phyloP scores from a whole-genome alignment of 2,888 invertebrate species.

The Rhagonycha lutea region DNA sequence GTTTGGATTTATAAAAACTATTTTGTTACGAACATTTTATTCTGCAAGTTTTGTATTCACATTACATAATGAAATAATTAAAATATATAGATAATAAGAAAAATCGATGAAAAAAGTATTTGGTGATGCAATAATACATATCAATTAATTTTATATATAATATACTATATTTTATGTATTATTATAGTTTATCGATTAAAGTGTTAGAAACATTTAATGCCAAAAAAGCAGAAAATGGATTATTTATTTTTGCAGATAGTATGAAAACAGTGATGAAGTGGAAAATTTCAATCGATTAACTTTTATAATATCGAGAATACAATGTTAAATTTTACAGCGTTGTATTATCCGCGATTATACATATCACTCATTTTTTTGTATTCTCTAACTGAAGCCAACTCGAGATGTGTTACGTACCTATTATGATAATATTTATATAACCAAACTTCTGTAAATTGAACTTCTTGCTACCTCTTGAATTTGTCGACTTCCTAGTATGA shows the following conservation, averaged over 20 bases:
- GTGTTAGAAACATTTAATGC: background rate
- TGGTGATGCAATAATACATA: background rate
- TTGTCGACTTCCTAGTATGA: background rate
- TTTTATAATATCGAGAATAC: background rate
- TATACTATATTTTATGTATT: background rate
- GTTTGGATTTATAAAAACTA: background rate
- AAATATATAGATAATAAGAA: background rate
- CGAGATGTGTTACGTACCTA: background rate
- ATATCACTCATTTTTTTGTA: background rate
- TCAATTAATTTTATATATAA: background rate
- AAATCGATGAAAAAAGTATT: background rate
- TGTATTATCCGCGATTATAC: background rate
- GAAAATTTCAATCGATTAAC: background rate
- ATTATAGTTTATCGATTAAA: background rate
- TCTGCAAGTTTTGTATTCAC: background rate
- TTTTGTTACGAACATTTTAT: constrained; percentile 2
- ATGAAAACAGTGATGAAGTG: background rate
- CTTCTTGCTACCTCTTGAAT: background rate
- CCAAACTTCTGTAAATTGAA: background rate
- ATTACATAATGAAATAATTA: background rate
- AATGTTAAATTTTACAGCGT: background rate
- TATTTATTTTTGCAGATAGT: background rate
- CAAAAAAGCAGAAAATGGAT: background rate
- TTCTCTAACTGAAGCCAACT: background rate
- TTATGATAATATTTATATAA: background rate